These are phyloP conservation scores for Belonocnema kinseyi DNA, from an alignment of 1,140 invertebrate genomes.

Conservation along the genomic window DNA sequence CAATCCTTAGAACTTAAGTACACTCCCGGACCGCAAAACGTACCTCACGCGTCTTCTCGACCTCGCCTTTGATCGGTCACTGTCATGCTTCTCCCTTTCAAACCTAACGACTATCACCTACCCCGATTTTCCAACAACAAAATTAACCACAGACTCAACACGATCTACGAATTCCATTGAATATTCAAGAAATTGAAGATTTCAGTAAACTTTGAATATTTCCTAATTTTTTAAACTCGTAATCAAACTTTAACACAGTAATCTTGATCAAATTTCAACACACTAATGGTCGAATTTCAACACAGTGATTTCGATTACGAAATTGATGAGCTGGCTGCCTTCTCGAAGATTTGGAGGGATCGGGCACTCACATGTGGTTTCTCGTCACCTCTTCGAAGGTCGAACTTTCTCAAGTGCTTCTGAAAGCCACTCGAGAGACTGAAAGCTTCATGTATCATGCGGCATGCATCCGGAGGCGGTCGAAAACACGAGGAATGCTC, in stretches of 20 bases:
- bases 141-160: constrained; percentile 12
- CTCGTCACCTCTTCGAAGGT: neutral
- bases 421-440: constrained; percentile 1
- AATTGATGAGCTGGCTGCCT: no score
- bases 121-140: neutral
- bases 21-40: neutral
- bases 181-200: neutral
- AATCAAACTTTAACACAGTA: neutral
- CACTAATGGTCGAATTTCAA: neutral
- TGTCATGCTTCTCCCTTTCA: neutral
- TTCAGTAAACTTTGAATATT: neutral
- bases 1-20: neutral
- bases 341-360: neutral
- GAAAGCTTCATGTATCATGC: constrained; percentile 27
- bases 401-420: constrained; percentile 8
- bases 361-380: neutral
- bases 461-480: constrained; percentile 12
- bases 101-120: constrained; percentile 6
- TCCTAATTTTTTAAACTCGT: neutral
- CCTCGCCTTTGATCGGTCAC: neutral
- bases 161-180: neutral
- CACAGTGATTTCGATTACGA: no score
- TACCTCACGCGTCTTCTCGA: constrained; percentile 30
- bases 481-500: constrained; percentile 11
- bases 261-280: constrained; percentile 3